phyloP scores from a whole-genome alignment of 2,797 vertebrate genomes.

The Poeciliopsis gracilis region DNA sequence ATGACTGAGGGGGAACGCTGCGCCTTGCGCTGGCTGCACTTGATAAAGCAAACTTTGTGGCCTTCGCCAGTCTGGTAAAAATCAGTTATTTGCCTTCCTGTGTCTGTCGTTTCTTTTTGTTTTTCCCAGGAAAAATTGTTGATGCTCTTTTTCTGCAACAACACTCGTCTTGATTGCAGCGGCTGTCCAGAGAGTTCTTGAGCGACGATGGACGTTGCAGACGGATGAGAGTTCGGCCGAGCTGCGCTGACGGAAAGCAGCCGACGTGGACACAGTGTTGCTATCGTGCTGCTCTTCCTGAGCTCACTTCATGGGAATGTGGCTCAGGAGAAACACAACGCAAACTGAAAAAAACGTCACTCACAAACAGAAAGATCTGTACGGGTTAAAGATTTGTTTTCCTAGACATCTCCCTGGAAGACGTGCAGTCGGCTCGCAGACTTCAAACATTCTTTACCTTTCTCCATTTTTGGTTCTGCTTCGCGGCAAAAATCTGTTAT shows the following conservation, averaged over 20 bases:
- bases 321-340: background rate
- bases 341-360: conserved; percentile 7
- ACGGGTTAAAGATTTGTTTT: conserved; percentile 43
- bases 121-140: conserved; percentile 60
- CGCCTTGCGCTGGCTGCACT: background rate
- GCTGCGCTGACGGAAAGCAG: background rate
- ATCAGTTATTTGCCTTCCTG: background rate
- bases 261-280: background rate
- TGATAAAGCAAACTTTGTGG: conserved; percentile 7
- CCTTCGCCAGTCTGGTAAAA: background rate
- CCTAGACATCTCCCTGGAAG: conserved; percentile 24
- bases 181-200: background rate
- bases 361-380: conserved; percentile 21
- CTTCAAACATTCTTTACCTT: conserved; percentile 1
- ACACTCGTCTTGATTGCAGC: conserved; percentile 8
- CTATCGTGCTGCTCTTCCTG: conserved; percentile 7
- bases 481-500: conserved; percentile 3
- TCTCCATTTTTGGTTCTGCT: conserved; percentile 14
- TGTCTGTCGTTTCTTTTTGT: conserved; percentile 9
- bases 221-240: background rate
- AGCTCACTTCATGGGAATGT: conserved; percentile 3
- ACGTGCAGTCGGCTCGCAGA: conserved; percentile 13
- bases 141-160: conserved; percentile 27
- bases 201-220: conserved; percentile 13
- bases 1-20: background rate